Evolutionary conservation across 2,888 invertebrate species (phyloP), one percentile per base, ranked within the genome.

Genomic region (Troilus luridus): DNA sequence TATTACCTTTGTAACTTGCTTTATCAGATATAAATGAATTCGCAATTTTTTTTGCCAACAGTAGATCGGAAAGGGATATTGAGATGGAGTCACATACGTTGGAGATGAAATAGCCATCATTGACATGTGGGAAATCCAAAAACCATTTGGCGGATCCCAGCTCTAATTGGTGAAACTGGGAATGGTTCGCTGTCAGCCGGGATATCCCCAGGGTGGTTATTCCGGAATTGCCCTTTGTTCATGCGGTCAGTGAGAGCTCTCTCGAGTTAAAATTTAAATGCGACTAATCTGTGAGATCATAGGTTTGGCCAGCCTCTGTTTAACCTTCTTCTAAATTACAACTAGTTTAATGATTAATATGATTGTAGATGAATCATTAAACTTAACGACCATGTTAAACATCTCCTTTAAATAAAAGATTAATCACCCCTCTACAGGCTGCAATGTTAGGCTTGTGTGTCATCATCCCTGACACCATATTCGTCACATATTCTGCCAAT

Each of bases 151-250:
- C 12, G 10, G 67, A 67, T 67, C 14, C 67, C n/a, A 67, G 67
- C 24, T 12, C 67, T 67, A 67, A 67, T 67, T 67, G 67, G 67
- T 67, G n/a, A 64, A 64, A 64, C 64, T 64, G 64, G 64, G 67
- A 67, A 67, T 67, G 67, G 67, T n/a, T 12, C 1, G 11, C 14
- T 67, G 67, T 67, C 67, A 67, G 67, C 67, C 24, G 24, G 12
- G 9, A n/a, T n/a, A 67, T 67, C 67, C 64, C 62, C 21, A 6
- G 62, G 62, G 19, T 21, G 21, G 62, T 19, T 62, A 62, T 62
- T 62, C 62, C 6, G 62, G 21, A 62, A 62, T 64, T n/a, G 64
- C n/a, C n/a, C n/a, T 64, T n/a, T n/a, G 64, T 64, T 64, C n/a
- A n/a, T n/a, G 9, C n/a, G 8, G n/a, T n/a, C 64, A 64, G n/a